phyloP scores from a whole-genome alignment of 2,113 vertebrate genomes.

The Myanophis thanlyinensis region DNA sequence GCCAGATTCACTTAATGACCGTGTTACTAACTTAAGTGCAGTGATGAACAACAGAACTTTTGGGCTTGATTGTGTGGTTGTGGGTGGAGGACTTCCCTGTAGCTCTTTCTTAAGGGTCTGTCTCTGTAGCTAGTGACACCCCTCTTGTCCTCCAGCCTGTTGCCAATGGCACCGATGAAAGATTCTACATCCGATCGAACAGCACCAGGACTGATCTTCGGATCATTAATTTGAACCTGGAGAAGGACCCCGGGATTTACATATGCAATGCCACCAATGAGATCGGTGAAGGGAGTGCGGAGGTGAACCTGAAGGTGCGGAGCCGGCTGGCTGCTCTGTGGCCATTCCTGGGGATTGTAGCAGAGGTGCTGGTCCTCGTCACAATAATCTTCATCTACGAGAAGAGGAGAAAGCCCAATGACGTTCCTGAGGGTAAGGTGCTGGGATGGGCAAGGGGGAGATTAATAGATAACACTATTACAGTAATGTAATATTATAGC shows the following conservation, averaged over 20 bases:
- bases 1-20: too few relatives aligned
- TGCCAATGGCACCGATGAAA: conserved; percentile 67
- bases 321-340: conserved; percentile 91
- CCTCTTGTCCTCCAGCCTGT: conserved; percentile 47
- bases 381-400: conserved; percentile 97
- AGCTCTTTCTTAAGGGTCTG: neutral
- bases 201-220: conserved; percentile 73
- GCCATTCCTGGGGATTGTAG: conserved; percentile 97
- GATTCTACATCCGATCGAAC: conserved; percentile 72
- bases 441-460: neutral
- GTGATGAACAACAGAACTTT: too few relatives aligned
- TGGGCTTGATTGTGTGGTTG: neutral
- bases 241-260: conserved; percentile 77
- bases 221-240: conserved; percentile 70
- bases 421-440: conserved; percentile 84
- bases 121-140: neutral
- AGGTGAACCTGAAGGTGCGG: conserved; percentile 81
- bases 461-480: neutral
- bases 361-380: conserved; percentile 90
- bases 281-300: neutral
- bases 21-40: too few relatives aligned
- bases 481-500: too few relatives aligned
- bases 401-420: conserved; percentile 94
- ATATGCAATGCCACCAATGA: conserved; percentile 72
- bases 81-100: neutral